Conservation (phyloP, 2,888 invertebrate species). For the Cordilura impudica region DNA sequence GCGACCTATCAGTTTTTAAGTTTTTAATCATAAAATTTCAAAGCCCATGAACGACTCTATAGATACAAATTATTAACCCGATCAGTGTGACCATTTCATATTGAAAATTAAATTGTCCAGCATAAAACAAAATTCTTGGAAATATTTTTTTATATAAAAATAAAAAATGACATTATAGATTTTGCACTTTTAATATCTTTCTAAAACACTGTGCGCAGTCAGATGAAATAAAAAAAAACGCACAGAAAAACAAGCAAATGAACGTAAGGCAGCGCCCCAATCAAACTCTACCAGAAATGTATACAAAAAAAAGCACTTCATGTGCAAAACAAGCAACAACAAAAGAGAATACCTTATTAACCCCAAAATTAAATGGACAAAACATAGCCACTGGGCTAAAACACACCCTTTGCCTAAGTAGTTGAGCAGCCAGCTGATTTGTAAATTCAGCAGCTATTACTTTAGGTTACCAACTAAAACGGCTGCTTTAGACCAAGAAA, state of each 20-base stretch:
- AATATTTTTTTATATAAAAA: too few species aligned
- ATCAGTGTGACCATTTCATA: too few species aligned
- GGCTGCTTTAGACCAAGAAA: background rate
- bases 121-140: too few species aligned
- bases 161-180: too few species aligned
- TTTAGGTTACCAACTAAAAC: background rate
- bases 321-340: background rate
- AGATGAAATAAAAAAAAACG: background rate
- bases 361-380: constrained; percentile 6
- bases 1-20: too few species aligned
- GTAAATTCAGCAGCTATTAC: background rate
- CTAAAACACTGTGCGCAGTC: background rate
- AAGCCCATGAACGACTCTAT: too few species aligned
- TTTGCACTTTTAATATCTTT: background rate
- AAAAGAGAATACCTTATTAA: constrained; percentile 42
- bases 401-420: constrained; percentile 22
- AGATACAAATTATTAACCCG: too few species aligned
- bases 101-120: too few species aligned
- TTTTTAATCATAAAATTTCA: too few species aligned
- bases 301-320: background rate
- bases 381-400: background rate
- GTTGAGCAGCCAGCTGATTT: background rate
- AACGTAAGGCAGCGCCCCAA: constrained; percentile 21
- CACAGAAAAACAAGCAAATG: background rate
- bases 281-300: background rate